phyloP scores from a whole-genome alignment of 2,888 invertebrate genomes.

The Chloroclystis v-ata region DNA sequence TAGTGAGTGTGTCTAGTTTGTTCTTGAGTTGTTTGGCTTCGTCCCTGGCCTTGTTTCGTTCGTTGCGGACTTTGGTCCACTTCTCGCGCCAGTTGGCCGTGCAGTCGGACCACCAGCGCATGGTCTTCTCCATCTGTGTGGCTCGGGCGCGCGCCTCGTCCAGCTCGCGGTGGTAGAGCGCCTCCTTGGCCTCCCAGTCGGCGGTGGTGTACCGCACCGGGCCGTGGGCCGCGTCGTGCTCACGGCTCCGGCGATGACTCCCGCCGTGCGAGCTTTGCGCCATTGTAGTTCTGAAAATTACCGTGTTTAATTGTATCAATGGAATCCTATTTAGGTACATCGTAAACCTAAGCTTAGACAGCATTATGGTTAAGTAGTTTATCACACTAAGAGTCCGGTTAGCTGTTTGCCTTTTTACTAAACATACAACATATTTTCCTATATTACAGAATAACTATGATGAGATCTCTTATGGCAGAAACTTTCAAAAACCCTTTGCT shows the following conservation, averaged over 20 bases:
- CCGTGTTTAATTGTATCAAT: neutral
- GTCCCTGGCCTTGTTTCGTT: conserved; percentile 94
- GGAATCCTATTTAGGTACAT: too few relatives aligned
- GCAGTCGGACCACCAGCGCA: conserved; percentile 99
- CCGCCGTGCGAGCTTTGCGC: conserved; percentile 84
- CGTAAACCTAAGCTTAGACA: too few relatives aligned
- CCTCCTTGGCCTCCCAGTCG: conserved; percentile 89
- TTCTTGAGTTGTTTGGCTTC: conserved; percentile 89
- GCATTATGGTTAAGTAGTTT: too few relatives aligned
- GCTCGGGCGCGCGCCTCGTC: conserved; percentile 96
- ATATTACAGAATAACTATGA: too few relatives aligned
- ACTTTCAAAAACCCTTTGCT: too few relatives aligned
- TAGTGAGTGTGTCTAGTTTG: conserved; percentile 87
- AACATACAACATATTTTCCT: too few relatives aligned
- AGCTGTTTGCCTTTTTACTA: too few relatives aligned
- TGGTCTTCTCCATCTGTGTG: conserved; percentile 99
- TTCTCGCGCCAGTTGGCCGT: conserved; percentile 98
- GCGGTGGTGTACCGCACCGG: conserved; percentile 82
- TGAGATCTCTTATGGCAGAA: too few relatives aligned
- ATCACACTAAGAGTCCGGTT: too few relatives aligned
- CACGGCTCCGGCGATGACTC: conserved; percentile 79
- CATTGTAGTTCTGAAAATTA: conserved; percentile 50
- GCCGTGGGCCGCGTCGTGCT: conserved; percentile 75
- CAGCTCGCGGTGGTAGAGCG: conserved; percentile 84
- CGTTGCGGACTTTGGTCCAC: conserved; percentile 95